These are phyloP conservation scores for Tyria jacobaeae DNA, from an alignment of 2,888 invertebrate genomes.

Conservation along the genomic window DNA sequence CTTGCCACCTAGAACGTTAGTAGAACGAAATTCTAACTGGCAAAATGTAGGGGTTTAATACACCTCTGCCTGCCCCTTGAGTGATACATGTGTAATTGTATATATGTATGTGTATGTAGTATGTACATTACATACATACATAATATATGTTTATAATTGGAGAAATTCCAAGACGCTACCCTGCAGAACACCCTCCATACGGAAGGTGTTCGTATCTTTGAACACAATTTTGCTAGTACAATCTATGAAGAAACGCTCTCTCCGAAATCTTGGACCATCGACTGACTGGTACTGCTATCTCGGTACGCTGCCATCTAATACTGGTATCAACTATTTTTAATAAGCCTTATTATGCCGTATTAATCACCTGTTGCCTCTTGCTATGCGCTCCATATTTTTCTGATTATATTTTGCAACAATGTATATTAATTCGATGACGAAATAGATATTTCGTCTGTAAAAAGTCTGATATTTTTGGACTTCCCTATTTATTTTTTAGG, in stretches of 20 bases:
- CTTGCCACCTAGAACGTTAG: too few species aligned
- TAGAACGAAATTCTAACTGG: too few species aligned
- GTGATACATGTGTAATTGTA: too few species aligned
- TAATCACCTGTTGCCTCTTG: slow-evolving; percentile 53
- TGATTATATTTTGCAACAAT: slow-evolving; percentile 37
- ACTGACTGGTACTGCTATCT: slow-evolving; percentile 52
- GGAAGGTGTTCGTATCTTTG: too few species aligned
- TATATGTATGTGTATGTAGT: not conserved
- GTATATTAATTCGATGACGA: slow-evolving; percentile 25
- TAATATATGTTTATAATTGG: not conserved
- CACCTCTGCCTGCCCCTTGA: too few species aligned
- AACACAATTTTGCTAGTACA: too few species aligned
- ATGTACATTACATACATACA: not conserved
- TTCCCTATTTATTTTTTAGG: slow-evolving; percentile 8
- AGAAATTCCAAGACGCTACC: too few species aligned
- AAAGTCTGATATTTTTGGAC: too few species aligned
- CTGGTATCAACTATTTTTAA: slow-evolving; percentile 47
- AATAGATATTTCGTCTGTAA: too few species aligned
- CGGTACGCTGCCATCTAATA: slow-evolving; percentile 41
- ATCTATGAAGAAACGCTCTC: slow-evolving; percentile 28
- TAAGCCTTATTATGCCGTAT: slow-evolving; percentile 51
- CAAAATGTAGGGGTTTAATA: too few species aligned
- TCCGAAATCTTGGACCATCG: slow-evolving; percentile 15
- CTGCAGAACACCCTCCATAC: too few species aligned
- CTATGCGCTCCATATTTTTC: slow-evolving; percentile 26